Evolutionary conservation across 2,113 vertebrate genomes (phyloP), one percentile per base, ranked within the genome.

Genomic region (Onychorhynchus coronatus): DNA sequence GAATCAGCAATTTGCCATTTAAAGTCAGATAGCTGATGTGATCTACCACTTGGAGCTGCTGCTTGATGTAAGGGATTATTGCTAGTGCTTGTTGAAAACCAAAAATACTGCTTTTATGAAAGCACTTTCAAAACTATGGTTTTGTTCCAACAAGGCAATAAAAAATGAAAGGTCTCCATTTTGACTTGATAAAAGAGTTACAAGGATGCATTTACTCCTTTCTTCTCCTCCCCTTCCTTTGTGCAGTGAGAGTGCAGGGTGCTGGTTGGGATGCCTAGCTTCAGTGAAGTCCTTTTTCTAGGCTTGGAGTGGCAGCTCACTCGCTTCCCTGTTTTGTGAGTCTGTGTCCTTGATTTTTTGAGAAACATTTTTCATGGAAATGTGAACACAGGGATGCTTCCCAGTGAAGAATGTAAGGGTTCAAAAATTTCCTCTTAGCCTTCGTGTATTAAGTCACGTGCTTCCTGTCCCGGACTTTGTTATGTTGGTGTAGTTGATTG

Each of bases 231-330:
- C 44, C 12, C 3, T 56, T n/a, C 1, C 0, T 25, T 14, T 71
- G 18, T 7, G 0, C 10, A 4, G 12, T 12, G 8, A 8, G 12
- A 4, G 2, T 44, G 18, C 0, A 0, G 30, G 5, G 2, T 88
- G 63, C 41, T 70, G 50, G n/a, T 20, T 58, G 49, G 41, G 46
- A 56, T 3, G 0, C 14, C 6, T 31, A 10, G 9, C 71, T 82
- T 82, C 39, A 39, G 8, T 9, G 25, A 61, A 79, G 25, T 44
- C 13, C 12, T 39, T 61, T 19, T 22, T 41, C 55, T 92, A 37
- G 47, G 14, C 63, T 74, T 65, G 11, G 0, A 65, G 22, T 3
- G 0, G 21, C 1, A 2, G 7, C 9, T 72, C 21, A 49, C 2
- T 2, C 25, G 50, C 21, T 63, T 75, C 22, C 14, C 16, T 53